These are phyloP conservation scores for Beaufortia kweichowensis DNA, from an alignment of 2,113 vertebrate genomes.

Conservation along the genomic window DNA sequence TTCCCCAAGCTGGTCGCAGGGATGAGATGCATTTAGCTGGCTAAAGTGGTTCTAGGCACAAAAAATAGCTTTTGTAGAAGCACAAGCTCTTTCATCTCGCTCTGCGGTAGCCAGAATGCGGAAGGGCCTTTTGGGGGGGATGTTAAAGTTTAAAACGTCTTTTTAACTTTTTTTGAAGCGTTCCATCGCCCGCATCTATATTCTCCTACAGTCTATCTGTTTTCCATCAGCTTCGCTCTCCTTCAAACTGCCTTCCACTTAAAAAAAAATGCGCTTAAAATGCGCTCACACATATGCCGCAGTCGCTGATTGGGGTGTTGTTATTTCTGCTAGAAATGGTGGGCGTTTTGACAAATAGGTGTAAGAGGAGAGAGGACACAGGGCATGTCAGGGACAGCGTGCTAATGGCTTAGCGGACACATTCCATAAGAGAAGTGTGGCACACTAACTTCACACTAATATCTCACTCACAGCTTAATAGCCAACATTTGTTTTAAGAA, in stretches of 20 bases:
- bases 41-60: slow-evolving; percentile 43
- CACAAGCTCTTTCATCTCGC: slow-evolving; percentile 48
- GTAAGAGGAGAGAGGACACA: slow-evolving; percentile 18
- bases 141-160: slow-evolving; percentile 53
- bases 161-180: slow-evolving; percentile 22
- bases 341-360: slow-evolving; percentile 39
- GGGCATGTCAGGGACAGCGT: slow-evolving; percentile 23
- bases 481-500: slow-evolving; percentile 50
- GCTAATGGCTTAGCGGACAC: slow-evolving; percentile 25
- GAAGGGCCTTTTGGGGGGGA: slow-evolving; percentile 45
- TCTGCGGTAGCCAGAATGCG: slow-evolving; percentile 42
- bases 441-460: slow-evolving; percentile 49
- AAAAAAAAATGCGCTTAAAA: slow-evolving; percentile 21
- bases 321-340: slow-evolving; percentile 32
- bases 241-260: slow-evolving; percentile 38
- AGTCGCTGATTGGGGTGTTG: slow-evolving; percentile 36
- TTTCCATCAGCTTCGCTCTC: slow-evolving; percentile 40
- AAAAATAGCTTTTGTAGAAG: slow-evolving; percentile 45
- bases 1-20: slow-evolving; percentile 13
- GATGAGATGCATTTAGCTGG: slow-evolving; percentile 45
- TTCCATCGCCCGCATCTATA: slow-evolving; percentile 18
- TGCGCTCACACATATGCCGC: not conserved
- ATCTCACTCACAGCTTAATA: slow-evolving; percentile 45
- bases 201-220: slow-evolving; percentile 37
- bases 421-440: slow-evolving; percentile 27